Conservation (phyloP, 1,140 invertebrate species). For the Pomacea maculata region DNA sequence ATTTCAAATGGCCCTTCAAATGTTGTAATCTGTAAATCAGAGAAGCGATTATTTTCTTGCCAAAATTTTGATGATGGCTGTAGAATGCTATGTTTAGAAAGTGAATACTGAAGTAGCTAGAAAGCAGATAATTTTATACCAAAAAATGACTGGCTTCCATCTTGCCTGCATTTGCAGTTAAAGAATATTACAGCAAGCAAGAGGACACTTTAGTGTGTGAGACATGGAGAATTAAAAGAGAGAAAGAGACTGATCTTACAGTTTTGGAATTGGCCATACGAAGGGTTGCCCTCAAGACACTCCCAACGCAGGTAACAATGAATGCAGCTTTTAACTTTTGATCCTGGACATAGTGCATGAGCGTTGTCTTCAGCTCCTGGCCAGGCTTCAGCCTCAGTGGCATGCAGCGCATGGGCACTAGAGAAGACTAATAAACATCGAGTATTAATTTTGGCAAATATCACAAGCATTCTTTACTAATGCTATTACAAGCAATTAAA, state of each 20-base stretch:
- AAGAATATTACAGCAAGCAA: no score
- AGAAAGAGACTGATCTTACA: slow-evolving; percentile 25
- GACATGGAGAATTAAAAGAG: not conserved
- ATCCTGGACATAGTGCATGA: slow-evolving; percentile 54
- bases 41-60: not conserved
- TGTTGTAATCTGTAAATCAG: slow-evolving; percentile 47
- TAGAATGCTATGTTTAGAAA: not conserved
- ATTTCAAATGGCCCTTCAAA: slow-evolving; percentile 64
- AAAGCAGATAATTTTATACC: not conserved
- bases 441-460: not conserved
- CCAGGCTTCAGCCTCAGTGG: slow-evolving; percentile 59
- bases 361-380: slow-evolving; percentile 54
- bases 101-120: not conserved
- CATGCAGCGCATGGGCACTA: slow-evolving; percentile 35
- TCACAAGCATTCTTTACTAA: not conserved
- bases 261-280: slow-evolving; percentile 58
- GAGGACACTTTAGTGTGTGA: not conserved
- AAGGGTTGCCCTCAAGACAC: slow-evolving; percentile 63
- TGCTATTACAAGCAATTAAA: not conserved
- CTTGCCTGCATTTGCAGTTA: not conserved
- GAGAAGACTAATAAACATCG: not conserved
- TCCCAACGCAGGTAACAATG: slow-evolving; percentile 66
- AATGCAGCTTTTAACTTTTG: slow-evolving; percentile 60
- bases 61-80: not conserved
- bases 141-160: not conserved